phyloP scores from a whole-genome alignment of 2,888 invertebrate genomes.

The Eueremaeus valkanovi region DNA sequence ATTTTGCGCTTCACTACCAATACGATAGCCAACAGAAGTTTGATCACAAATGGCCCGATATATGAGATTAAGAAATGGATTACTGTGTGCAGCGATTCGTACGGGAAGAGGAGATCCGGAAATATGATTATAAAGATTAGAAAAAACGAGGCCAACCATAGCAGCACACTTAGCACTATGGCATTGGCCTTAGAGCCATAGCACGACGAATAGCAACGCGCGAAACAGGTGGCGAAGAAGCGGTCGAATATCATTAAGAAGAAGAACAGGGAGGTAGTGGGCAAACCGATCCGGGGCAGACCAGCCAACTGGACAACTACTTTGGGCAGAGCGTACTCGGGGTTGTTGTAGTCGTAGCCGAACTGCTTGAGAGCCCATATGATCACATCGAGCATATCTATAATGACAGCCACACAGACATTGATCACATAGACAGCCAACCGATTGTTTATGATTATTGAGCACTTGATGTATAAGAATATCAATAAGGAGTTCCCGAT shows the following conservation, averaged over 20 bases:
- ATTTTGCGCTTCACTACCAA: slow-evolving; percentile 38
- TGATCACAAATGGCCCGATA: slow-evolving; percentile 37
- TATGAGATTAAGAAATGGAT: slow-evolving; percentile 37
- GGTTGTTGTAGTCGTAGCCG: slow-evolving; percentile 32
- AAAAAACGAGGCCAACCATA: slow-evolving; percentile 37
- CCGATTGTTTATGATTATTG: slow-evolving; percentile 36
- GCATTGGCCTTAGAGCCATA: slow-evolving; percentile 36
- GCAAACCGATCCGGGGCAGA: slow-evolving; percentile 36
- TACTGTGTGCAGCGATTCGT: slow-evolving; percentile 17
- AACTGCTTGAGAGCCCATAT: slow-evolving; percentile 39
- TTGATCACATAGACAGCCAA: slow-evolving; percentile 39
- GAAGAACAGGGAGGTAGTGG: slow-evolving; percentile 38
- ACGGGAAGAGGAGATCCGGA: slow-evolving; percentile 34
- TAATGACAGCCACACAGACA: slow-evolving; percentile 30
- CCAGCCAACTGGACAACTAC: slow-evolving; percentile 10
- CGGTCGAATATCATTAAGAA: slow-evolving; percentile 36
- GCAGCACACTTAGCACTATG: slow-evolving; percentile 17
- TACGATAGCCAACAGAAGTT: slow-evolving; percentile 33
- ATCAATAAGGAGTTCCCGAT: slow-evolving; percentile 36
- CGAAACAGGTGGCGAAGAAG: slow-evolving; percentile 39
- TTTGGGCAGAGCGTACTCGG: slow-evolving; percentile 19
- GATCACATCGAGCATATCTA: slow-evolving; percentile 34
- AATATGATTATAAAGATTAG: slow-evolving; percentile 37
- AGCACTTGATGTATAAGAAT: slow-evolving; percentile 36
- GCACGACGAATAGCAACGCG: slow-evolving; percentile 36